Evolutionary conservation across 2,888 invertebrate genomes (phyloP).

Genomic region (Lycia hirtaria): DNA sequence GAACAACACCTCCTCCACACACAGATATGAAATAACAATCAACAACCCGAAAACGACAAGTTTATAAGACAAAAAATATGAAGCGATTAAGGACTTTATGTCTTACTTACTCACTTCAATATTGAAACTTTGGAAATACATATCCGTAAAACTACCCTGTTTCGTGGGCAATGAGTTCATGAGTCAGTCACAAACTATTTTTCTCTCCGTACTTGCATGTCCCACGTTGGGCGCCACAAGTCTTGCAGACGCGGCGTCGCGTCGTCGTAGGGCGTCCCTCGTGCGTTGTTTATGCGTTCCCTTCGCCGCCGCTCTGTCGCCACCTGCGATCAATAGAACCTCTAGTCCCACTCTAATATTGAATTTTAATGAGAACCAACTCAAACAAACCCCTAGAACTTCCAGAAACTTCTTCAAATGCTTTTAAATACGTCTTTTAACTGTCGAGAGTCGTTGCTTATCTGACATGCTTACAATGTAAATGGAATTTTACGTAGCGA

Average conservation of each 20-base stretch:
- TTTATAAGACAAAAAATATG: too few relatives aligned
- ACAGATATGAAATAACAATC: too few relatives aligned
- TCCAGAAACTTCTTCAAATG: slow-evolving; percentile 46
- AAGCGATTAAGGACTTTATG: too few relatives aligned
- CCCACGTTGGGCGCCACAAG: slow-evolving; percentile 49
- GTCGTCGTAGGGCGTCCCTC: slow-evolving; percentile 29
- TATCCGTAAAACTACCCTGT: too few relatives aligned
- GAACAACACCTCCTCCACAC: too few relatives aligned
- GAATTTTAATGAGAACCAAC: slow-evolving; percentile 71
- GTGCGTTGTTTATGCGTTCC: slow-evolving; percentile 53
- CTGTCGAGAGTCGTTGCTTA: slow-evolving; percentile 55
- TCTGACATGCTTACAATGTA: slow-evolving; percentile 55
- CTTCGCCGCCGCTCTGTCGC: slow-evolving; percentile 48
- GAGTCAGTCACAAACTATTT: slow-evolving; percentile 25
- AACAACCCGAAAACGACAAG: too few relatives aligned
- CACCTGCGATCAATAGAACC: slow-evolving; percentile 60
- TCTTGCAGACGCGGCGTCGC: slow-evolving; percentile 16
- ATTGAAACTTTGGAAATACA: too few relatives aligned
- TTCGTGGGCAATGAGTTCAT: too few relatives aligned
- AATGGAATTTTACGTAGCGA: slow-evolving; percentile 56
- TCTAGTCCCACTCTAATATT: slow-evolving; percentile 55
- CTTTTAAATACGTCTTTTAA: slow-evolving; percentile 62
- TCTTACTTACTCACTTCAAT: too few relatives aligned
- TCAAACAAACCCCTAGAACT: slow-evolving; percentile 58
- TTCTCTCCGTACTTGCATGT: slow-evolving; percentile 11